These are phyloP conservation scores for Leuciscus waleckii DNA, from an alignment of 2,797 vertebrate species.

Conservation along the genomic window DNA sequence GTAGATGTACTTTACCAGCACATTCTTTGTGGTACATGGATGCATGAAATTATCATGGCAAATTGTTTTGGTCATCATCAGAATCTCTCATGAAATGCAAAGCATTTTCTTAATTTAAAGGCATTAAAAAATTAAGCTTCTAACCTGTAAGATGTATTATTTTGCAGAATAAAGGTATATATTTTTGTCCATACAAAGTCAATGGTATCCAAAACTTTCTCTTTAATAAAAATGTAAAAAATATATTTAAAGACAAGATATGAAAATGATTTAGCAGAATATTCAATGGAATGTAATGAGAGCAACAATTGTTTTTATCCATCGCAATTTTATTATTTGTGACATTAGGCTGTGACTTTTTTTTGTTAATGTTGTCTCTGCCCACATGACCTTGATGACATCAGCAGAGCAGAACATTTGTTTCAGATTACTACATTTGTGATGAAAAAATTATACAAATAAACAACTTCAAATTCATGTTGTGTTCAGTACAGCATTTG, in stretches of 20 bases:
- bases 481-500: background rate
- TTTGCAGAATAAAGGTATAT: background rate
- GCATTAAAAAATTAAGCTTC: background rate
- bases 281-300: background rate
- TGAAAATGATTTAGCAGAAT: background rate
- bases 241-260: background rate
- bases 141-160: background rate
- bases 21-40: background rate
- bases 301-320: background rate
- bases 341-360: background rate
- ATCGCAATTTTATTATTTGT: background rate
- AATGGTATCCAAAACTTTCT: background rate
- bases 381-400: background rate
- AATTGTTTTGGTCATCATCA: background rate
- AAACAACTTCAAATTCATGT: background rate
- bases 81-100: background rate
- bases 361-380: background rate
- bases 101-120: background rate
- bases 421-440: conserved; percentile 61
- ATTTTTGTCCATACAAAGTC: background rate
- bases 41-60: background rate
- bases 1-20: background rate
- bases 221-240: background rate
- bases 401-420: background rate
- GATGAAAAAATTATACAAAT: background rate